A percentile compares a stretch with the other conserved stretches of the same genome.
These are phyloP conservation scores for Cryptocheilus praepositus DNA, from an alignment of 2,888 invertebrate species.

Conservation along the genomic window DNA sequence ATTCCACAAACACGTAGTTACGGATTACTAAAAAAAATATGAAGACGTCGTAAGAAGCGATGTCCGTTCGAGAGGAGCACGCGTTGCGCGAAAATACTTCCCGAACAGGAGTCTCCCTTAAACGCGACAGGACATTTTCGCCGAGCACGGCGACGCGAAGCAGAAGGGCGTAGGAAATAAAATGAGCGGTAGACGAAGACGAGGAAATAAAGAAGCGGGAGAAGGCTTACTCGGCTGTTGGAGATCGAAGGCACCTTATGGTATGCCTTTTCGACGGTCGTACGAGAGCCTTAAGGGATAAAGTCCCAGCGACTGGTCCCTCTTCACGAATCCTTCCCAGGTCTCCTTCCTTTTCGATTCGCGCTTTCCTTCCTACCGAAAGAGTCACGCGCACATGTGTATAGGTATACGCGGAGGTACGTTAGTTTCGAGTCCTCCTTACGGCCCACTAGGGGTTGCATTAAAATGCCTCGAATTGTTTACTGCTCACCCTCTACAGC, in stretches of 20 bases:
- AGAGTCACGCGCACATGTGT: slow-evolving; percentile 14
- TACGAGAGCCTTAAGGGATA: slow-evolving; percentile 66
- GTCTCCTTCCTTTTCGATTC: slow-evolving; percentile 19
- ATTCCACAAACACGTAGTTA: no score
- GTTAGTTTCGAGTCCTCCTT: slow-evolving; percentile 59
- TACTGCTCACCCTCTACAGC: slow-evolving; percentile 49
- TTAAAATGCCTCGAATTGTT: slow-evolving; percentile 67
- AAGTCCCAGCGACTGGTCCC: slow-evolving; percentile 17
- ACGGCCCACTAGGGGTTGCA: slow-evolving; percentile 61
- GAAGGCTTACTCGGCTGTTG: slow-evolving; percentile 49
- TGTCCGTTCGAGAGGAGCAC: no score
- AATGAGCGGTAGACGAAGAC: slow-evolving; percentile 29
- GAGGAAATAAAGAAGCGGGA: slow-evolving; percentile 44
- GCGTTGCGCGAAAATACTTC: no score
- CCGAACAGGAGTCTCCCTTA: not conserved
- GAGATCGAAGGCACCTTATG: slow-evolving; percentile 63
- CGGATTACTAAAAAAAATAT: no score
- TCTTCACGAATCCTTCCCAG: not conserved
- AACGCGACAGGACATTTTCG: not conserved
- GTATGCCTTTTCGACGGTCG: slow-evolving; percentile 65
- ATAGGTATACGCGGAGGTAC: slow-evolving; percentile 34
- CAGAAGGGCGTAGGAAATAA: slow-evolving; percentile 31
- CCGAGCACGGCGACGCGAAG: not conserved
- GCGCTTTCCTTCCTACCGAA: slow-evolving; percentile 39
- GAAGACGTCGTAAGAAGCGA: no score